A percentile compares a stretch with the other conserved stretches of the same genome.
These are phyloP conservation scores for Ferrisia virgata DNA, from an alignment of 2,888 invertebrate genomes.

Conservation along the genomic window DNA sequence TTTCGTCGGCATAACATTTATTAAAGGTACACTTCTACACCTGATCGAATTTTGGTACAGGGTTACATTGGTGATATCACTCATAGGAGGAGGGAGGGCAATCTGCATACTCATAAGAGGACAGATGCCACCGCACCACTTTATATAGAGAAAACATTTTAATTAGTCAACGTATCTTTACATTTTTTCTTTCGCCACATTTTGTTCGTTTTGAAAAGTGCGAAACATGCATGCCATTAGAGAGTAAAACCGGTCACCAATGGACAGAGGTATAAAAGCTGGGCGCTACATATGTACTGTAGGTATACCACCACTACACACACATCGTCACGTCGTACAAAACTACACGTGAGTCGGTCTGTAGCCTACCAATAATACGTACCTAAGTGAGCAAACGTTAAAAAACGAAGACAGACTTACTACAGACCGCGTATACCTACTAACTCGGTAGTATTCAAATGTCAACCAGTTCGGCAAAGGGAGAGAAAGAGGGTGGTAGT, in stretches of 20 bases:
- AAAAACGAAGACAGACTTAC: neutral
- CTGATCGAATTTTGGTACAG: no score
- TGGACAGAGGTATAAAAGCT: neutral
- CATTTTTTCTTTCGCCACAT: conserved; percentile 8
- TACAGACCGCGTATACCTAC: neutral
- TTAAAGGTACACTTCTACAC: no score
- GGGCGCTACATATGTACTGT: neutral
- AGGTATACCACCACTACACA: no score
- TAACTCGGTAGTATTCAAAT: conserved; percentile 36
- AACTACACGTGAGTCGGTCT: neutral
- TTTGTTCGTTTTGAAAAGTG: conserved; percentile 14
- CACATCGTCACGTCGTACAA: neutral
- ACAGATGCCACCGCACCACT: neutral
- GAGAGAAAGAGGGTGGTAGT: neutral
- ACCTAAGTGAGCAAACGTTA: no score
- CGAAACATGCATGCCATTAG: conserved; percentile 42
- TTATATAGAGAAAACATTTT: conserved; percentile 30
- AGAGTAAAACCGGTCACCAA: neutral
- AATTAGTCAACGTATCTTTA: conserved; percentile 30
- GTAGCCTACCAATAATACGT: neutral
- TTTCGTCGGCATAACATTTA: no score
- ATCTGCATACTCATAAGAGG: no score
- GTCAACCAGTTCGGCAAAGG: conserved; percentile 43
- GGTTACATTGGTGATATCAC: no score
- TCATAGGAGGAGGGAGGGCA: no score